These are phyloP conservation scores for Cyprinus carpio DNA, from an alignment of 2,113 vertebrate species.

Conservation along the genomic window DNA sequence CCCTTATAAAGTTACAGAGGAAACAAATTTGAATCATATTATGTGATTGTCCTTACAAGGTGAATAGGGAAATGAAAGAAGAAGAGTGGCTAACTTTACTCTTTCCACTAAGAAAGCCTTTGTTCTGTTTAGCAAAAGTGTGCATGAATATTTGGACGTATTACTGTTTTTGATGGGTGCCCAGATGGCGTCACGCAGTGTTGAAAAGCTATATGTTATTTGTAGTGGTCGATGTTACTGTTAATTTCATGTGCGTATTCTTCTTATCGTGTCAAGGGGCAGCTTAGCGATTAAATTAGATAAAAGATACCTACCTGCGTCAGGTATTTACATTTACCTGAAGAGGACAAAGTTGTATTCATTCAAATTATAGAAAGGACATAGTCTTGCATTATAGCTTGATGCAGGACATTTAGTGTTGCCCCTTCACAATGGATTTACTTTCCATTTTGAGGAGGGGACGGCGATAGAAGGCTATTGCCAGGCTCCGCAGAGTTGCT, in stretches of 20 bases:
- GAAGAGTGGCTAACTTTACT: constrained; percentile 42
- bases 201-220: constrained; percentile 47
- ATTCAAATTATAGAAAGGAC: not conserved
- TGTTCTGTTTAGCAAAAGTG: constrained; percentile 54
- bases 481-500: constrained; percentile 54
- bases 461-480: not conserved
- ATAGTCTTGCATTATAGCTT: constrained; percentile 4
- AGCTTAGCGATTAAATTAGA: constrained; percentile 55
- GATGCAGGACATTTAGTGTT: not conserved
- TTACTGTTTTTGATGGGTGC: constrained; percentile 42
- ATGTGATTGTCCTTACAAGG: constrained; percentile 59
- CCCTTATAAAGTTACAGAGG: constrained; percentile 49
- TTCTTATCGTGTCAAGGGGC: constrained; percentile 63
- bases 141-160: constrained; percentile 54
- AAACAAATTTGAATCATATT: constrained; percentile 52
- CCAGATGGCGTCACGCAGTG: constrained; percentile 54
- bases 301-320: constrained; percentile 50
- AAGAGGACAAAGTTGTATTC: not conserved
- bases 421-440: not conserved
- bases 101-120: constrained; percentile 36
- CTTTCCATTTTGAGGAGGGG: constrained; percentile 7
- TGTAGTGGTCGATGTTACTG: constrained; percentile 50
- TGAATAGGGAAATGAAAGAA: constrained; percentile 55
- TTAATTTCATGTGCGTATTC: constrained; percentile 57
- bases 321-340: constrained; percentile 45